Evolutionary conservation across 2,113 vertebrate genomes (phyloP).

Genomic region (Clarias magur): DNA sequence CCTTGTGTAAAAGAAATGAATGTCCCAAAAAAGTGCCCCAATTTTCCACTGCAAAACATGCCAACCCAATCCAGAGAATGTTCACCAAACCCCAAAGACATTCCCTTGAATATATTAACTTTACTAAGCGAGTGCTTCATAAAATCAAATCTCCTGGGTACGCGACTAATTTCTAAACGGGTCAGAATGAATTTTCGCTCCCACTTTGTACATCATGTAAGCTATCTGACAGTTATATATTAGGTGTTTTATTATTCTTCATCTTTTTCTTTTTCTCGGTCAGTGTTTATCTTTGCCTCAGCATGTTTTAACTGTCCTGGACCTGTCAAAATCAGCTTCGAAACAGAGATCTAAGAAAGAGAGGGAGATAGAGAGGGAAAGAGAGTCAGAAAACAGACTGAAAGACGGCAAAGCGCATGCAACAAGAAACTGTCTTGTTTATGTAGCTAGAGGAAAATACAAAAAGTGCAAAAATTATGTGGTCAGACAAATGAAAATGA

Average conservation of each 20-base stretch:
- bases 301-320: slow-evolving; percentile 17
- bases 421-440: neutral
- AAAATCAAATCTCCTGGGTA: slow-evolving; percentile 1
- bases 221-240: slow-evolving; percentile 27
- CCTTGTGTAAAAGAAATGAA: neutral
- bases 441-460: neutral
- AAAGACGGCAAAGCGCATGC: neutral
- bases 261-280: slow-evolving; percentile 11
- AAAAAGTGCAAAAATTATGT: neutral
- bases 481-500: neutral
- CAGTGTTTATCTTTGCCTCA: slow-evolving; percentile 14
- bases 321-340: slow-evolving; percentile 42
- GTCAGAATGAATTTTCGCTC: slow-evolving; percentile 14
- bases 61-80: neutral
- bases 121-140: neutral
- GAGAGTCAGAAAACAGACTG: slow-evolving; percentile 18
- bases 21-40: neutral
- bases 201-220: slow-evolving; percentile 18
- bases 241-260: slow-evolving; percentile 11
- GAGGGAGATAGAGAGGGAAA: slow-evolving; percentile 32
- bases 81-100: neutral
- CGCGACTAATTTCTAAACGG: slow-evolving; percentile 17
- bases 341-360: neutral
- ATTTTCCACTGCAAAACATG: neutral
- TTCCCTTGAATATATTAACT: neutral